phyloP scores from a whole-genome alignment of 2,113 vertebrate genomes.

The Notechis scutatus region DNA sequence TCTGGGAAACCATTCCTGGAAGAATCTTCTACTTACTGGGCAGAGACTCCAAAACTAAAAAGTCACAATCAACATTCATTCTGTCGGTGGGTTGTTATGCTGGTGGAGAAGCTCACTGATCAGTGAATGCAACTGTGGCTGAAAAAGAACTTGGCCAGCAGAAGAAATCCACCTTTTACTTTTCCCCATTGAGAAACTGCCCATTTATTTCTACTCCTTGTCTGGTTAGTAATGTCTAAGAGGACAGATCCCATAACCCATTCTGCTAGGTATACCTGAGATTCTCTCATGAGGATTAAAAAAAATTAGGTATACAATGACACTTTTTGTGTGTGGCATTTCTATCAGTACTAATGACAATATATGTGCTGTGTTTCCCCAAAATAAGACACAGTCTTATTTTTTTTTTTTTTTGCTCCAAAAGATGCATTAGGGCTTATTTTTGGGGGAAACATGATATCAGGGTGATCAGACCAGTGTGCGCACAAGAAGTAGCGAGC shows the following conservation, averaged over 20 bases:
- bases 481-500: too few species aligned
- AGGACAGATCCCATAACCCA: neutral
- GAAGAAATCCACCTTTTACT: neutral
- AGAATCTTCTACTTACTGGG: neutral
- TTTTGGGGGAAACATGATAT: too few species aligned
- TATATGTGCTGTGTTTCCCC: neutral
- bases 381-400: too few species aligned
- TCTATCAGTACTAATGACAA: neutral
- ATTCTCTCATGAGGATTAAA: neutral
- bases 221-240: neutral
- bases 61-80: slow-evolving; percentile 73
- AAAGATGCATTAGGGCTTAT: too few species aligned
- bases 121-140: slow-evolving; percentile 65
- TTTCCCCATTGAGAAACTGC: neutral
- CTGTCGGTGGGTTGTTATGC: slow-evolving; percentile 70
- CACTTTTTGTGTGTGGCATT: neutral
- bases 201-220: neutral
- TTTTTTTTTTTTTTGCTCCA: too few species aligned
- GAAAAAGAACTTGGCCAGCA: neutral
- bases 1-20: neutral
- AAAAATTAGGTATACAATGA: neutral
- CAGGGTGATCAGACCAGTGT: too few species aligned
- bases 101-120: slow-evolving; percentile 58
- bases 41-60: slow-evolving; percentile 16
- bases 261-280: neutral